A percentile compares a stretch with the other conserved stretches of the same genome.
phyloP scores from a whole-genome alignment of 2,888 invertebrate genomes.

The Erynnis tages region DNA sequence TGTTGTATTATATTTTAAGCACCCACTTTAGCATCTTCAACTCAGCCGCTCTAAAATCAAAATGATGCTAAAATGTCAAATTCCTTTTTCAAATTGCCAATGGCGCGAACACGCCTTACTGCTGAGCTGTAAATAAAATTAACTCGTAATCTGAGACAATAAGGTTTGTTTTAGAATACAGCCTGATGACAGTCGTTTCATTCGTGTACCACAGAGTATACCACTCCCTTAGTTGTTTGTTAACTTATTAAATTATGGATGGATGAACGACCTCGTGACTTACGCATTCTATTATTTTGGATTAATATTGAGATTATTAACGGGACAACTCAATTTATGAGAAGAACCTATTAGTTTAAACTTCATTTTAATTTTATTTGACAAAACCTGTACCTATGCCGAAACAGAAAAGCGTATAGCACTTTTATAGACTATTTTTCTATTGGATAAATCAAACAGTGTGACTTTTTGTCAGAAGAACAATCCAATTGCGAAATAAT shows the following conservation, averaged over 20 bases:
- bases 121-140: neutral
- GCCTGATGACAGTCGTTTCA: constrained; percentile 27
- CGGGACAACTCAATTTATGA: neutral
- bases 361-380: no score
- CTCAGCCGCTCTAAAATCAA: constrained; percentile 22
- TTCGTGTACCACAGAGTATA: constrained; percentile 10
- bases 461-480: no score
- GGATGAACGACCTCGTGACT: constrained; percentile 14
- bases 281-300: constrained; percentile 19
- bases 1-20: neutral
- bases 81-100: constrained; percentile 54
- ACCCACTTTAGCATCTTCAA: constrained; percentile 5
- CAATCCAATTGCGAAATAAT: no score
- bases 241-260: constrained; percentile 6
- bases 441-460: no score
- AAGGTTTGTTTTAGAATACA: constrained; percentile 4
- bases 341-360: no score
- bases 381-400: no score
- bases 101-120: constrained; percentile 33
- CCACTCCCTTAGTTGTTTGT: constrained; percentile 11
- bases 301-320: constrained; percentile 13
- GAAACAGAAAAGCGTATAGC: no score
- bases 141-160: neutral
- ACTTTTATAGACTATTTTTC: no score
- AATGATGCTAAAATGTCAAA: constrained; percentile 49